Conservation (phyloP, 2,888 invertebrate genomes). For the Agrenia bidenticulata region DNA sequence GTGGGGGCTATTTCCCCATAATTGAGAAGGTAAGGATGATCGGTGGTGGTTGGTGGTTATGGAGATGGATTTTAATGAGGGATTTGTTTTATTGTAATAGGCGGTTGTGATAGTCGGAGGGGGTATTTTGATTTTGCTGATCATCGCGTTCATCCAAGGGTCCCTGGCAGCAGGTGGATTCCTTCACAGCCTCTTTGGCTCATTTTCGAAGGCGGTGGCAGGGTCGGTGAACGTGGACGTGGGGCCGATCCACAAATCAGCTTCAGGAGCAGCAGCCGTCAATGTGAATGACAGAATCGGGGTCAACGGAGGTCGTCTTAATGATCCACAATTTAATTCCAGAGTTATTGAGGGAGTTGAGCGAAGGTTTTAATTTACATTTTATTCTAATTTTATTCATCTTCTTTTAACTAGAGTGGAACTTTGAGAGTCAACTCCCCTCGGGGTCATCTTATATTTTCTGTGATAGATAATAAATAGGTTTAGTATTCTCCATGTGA, state of each 20-base stretch:
- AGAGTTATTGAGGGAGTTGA: background rate
- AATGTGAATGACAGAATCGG: background rate
- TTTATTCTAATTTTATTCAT: too few species aligned
- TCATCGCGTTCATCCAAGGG: slow-evolving; percentile 12
- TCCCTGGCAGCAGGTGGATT: slow-evolving; percentile 7
- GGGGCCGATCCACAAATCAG: slow-evolving; percentile 7
- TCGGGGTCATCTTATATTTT: too few species aligned
- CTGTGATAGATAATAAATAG: too few species aligned
- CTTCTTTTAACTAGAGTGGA: too few species aligned
- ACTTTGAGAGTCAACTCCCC: too few species aligned
- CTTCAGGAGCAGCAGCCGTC: background rate
- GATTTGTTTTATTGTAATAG: too few species aligned
- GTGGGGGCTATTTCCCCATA: slow-evolving; percentile 10
- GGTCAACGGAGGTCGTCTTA: background rate
- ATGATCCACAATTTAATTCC: slow-evolving; percentile 11
- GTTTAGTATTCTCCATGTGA: too few species aligned
- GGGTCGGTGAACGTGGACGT: slow-evolving; percentile 1
- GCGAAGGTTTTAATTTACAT: too few species aligned
- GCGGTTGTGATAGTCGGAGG: slow-evolving; percentile 11
- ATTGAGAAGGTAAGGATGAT: slow-evolving; percentile 12
- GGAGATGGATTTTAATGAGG: too few species aligned
- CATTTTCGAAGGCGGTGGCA: slow-evolving; percentile 12
- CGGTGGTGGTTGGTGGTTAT: too few species aligned
- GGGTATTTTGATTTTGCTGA: slow-evolving; percentile 8
- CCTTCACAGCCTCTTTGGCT: background rate